phyloP scores from a whole-genome alignment of 2,113 vertebrate genomes.

The Ondatra zibethicus region DNA sequence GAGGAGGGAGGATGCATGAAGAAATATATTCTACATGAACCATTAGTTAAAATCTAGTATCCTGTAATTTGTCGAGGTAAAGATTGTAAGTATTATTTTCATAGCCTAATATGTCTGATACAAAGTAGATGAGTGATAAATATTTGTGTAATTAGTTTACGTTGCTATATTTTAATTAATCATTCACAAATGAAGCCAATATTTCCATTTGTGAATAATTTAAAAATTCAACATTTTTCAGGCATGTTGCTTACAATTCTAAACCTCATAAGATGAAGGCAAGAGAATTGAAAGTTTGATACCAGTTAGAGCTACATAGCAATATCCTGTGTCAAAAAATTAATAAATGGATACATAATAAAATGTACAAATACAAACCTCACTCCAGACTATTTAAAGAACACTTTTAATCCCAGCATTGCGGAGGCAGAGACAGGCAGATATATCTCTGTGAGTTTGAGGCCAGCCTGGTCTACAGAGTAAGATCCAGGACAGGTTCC shows the following conservation, averaged over 20 bases:
- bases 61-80: conserved; percentile 23
- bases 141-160: conserved; percentile 45
- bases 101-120: neutral
- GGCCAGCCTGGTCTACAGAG: no score
- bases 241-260: neutral
- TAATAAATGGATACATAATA: neutral
- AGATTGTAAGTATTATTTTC: neutral
- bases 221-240: neutral
- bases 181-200: neutral
- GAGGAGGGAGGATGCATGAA: neutral
- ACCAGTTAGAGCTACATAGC: neutral
- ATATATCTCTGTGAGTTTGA: no score
- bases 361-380: neutral
- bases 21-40: neutral
- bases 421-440: no score
- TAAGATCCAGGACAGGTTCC: no score
- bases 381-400: neutral
- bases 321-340: neutral
- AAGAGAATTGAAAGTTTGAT: neutral
- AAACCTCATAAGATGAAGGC: neutral
- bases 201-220: neutral
- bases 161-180: neutral
- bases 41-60: neutral
- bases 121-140: conserved; percentile 5
- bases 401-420: no score